Evolutionary conservation across 2,888 invertebrate species (phyloP), one percentile per base, ranked within the genome.

Genomic region (Polydrusus tereticollis): DNA sequence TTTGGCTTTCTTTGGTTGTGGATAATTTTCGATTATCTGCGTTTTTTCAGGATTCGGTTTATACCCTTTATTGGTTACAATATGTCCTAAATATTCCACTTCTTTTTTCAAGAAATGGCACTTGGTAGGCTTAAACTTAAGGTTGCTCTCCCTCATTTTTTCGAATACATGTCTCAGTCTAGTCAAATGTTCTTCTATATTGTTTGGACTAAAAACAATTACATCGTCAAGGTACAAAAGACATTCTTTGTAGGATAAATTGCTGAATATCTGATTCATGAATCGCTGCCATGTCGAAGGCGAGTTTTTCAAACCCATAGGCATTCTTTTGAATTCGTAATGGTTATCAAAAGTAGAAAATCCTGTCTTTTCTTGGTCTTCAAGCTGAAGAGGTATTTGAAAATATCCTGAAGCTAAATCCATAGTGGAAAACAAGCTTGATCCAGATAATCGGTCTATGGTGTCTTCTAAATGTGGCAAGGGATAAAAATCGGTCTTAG

Each of bases 221-320:
- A n/a, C n/a, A n/a, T n/a, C n/a, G n/a, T n/a, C n/a, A n/a, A n/a
- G n/a, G n/a, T n/a, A n/a, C n/a, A n/a, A n/a, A n/a, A 29, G 29
- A 29, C 29, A 7, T 5, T 5, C 4, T 29, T 29, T 29, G 7
- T 5, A 4, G 4, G 7, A 29, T 29, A n/a, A 52, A 83, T 77
- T 80, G 83, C 83, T 2, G 80, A 26, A 1, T 80, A 55, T 41
- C 80, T 79, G 58, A 12, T n/a, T 7, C 2, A 38, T 12, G 10
- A 38, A 38, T 7, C 38, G 10, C 10, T 38, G 12, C 6, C 82
- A 83, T 0, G 80, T 81, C 1, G 79, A 76, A 0, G 82, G 82
- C 0, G 80, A 80, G 26, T 80, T 80, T 58, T 76, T 77, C 1
- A 83, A 62, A 0, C 82, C 82, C 73, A 83, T 81, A 0, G 78